Base-by-base conservation (phyloP, 2,888 invertebrate genomes). In the Spisula solida region DNA sequence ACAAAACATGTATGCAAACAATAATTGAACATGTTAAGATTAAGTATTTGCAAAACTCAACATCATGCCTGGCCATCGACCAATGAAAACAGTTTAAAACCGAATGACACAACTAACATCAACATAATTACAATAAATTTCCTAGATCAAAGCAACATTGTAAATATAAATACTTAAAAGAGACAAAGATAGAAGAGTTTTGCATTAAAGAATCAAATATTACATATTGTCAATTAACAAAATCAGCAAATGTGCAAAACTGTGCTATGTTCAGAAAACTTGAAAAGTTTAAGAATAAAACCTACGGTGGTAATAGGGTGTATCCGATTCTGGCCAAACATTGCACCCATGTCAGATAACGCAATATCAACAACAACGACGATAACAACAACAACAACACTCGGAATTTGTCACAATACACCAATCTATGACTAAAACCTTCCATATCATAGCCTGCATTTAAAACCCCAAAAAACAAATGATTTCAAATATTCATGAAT, bases 271-370 rank as follows among this genome's bases (percentile, higher is more conserved):
- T 56, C 56, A 56, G 51, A 51, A 66, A 66, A 25, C 25, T n/a
- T 66, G 60, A 66, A 66, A 51, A 66, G 25, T 25, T 66, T 66
- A 55, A 66, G 18, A 41, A 31, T 10, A 41, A 82, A 66, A 51
- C 75, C 55, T 86, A 86, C 75, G 66, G 51, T 82, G 31, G 34
- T 48, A 55, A 90, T 84, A n/a, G 91, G 91, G 82, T 91, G 88
- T 79, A 91, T 88, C 85, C 90, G 86, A 81, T 88, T 91, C 56
- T 90, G 88, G n/a, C 85, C 90, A 83, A 91, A 90, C 82, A 88
- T 81, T 12, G 89, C 88, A 70, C 91, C 91, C 91, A 91, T 91
- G 56, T 81, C 84, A 66, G 34, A 55, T 82, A 55, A 34, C 31
- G 18, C 55, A 48, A 66, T 56, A 60, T 14, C 29, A 34, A 82